These are phyloP conservation scores for Leuciscus waleckii DNA, from an alignment of 2,797 vertebrate species.

Conservation along the genomic window DNA sequence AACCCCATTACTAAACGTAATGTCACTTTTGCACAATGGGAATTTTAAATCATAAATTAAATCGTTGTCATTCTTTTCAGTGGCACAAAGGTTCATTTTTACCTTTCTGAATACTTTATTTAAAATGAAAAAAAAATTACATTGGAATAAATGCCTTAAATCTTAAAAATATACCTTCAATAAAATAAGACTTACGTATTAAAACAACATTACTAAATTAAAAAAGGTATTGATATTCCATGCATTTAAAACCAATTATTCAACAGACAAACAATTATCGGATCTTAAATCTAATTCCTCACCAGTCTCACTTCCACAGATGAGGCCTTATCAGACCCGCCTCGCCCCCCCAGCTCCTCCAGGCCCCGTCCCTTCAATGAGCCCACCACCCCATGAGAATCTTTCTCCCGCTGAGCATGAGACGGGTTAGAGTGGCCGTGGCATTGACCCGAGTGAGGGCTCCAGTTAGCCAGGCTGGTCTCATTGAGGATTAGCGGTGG, in stretches of 20 bases:
- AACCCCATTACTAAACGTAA: neutral
- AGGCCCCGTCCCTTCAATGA: slow-evolving; percentile 84
- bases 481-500: slow-evolving; percentile 88
- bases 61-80: neutral
- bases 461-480: slow-evolving; percentile 82
- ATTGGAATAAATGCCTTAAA: neutral
- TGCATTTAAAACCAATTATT: slow-evolving; percentile 4
- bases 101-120: neutral
- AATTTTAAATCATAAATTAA: neutral
- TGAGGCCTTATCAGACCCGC: slow-evolving; percentile 86
- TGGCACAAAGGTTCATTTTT: neutral
- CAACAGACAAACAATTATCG: neutral
- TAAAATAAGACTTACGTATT: neutral
- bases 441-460: slow-evolving; percentile 70
- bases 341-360: slow-evolving; percentile 85
- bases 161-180: neutral
- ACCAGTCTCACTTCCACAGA: slow-evolving; percentile 92
- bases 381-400: slow-evolving; percentile 78
- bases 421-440: slow-evolving; percentile 72
- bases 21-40: neutral
- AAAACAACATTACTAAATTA: neutral
- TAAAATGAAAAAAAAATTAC: neutral
- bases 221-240: neutral
- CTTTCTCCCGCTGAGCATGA: slow-evolving; percentile 75
- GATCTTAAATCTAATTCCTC: slow-evolving; percentile 46